phyloP scores from a whole-genome alignment of 2,888 invertebrate genomes.

The Smittia sp. region DNA sequence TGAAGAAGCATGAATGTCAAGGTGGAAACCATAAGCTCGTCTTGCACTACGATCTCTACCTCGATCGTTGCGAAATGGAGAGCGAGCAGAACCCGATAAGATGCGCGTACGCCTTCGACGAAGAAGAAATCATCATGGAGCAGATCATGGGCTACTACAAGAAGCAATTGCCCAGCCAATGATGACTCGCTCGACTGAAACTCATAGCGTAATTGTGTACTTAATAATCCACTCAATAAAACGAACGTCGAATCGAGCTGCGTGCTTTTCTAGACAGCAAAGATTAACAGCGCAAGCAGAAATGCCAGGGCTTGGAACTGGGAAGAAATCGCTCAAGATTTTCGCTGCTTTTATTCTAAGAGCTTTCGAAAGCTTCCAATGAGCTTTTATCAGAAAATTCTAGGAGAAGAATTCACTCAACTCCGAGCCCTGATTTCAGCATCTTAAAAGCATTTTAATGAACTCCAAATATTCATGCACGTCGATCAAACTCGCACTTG shows the following conservation, averaged over 20 bases:
- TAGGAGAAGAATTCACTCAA: no score
- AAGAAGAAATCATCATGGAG: slow-evolving; percentile 39
- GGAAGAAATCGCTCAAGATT: no score
- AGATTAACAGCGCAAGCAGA: no score
- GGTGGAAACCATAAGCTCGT: background rate
- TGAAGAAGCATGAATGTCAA: slow-evolving; percentile 34
- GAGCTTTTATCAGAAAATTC: no score
- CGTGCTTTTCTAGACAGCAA: no score
- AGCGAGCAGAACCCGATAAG: background rate
- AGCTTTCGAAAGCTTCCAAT: no score
- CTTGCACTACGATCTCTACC: slow-evolving; percentile 32
- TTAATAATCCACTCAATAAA: background rate
- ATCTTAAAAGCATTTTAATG: background rate
- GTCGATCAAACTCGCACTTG: background rate
- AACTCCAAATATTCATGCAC: background rate
- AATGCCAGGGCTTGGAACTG: no score
- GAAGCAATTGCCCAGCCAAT: background rate
- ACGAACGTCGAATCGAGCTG: no score
- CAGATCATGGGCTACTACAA: slow-evolving; percentile 34
- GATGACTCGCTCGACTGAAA: background rate
- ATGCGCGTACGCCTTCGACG: slow-evolving; percentile 16
- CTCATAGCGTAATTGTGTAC: background rate
- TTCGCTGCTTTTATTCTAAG: no score
- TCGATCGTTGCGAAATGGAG: slow-evolving; percentile 23
- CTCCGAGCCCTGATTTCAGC: no score